A percentile compares a stretch with the other conserved stretches of the same genome.
phyloP scores from a whole-genome alignment of 2,113 vertebrate species.

The Hippocampus abdominalis region DNA sequence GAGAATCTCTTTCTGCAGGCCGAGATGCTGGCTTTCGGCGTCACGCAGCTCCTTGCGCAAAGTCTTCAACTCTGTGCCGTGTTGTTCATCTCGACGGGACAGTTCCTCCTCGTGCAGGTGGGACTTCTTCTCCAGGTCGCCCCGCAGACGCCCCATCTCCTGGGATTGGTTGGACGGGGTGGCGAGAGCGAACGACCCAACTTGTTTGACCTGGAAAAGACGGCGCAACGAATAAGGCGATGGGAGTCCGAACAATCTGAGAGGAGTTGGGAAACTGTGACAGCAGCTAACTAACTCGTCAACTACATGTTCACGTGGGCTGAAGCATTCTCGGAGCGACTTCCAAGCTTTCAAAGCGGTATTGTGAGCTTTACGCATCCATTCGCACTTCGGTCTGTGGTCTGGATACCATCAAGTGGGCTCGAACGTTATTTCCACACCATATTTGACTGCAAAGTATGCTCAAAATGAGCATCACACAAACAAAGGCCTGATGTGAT shows the following conservation, averaged over 20 bases:
- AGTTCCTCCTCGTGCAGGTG: constrained; percentile 89
- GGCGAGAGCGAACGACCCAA: constrained; percentile 69
- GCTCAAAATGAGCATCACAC: neutral
- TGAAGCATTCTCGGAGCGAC: neutral
- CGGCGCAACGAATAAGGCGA: neutral
- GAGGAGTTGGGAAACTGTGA: neutral
- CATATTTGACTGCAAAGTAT: neutral
- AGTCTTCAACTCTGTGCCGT: constrained; percentile 84
- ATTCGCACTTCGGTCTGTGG: neutral
- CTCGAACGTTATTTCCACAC: neutral
- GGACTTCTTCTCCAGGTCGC: constrained; percentile 91
- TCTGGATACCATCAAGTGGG: neutral
- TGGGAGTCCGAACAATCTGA: neutral
- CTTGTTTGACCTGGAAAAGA: constrained; percentile 78
- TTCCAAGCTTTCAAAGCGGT: neutral
- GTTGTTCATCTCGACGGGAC: constrained; percentile 82
- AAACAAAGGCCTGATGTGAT: neutral
- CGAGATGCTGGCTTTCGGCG: constrained; percentile 89
- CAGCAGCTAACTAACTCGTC: neutral
- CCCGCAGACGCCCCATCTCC: constrained; percentile 85
- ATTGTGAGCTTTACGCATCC: neutral
- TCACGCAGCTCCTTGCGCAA: constrained; percentile 92
- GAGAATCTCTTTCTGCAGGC: constrained; percentile 93
- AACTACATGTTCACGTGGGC: neutral
- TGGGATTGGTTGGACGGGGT: constrained; percentile 85